Base-by-base conservation (phyloP, 2,113 vertebrate genomes). In the Chaenocephalus aceratus region DNA sequence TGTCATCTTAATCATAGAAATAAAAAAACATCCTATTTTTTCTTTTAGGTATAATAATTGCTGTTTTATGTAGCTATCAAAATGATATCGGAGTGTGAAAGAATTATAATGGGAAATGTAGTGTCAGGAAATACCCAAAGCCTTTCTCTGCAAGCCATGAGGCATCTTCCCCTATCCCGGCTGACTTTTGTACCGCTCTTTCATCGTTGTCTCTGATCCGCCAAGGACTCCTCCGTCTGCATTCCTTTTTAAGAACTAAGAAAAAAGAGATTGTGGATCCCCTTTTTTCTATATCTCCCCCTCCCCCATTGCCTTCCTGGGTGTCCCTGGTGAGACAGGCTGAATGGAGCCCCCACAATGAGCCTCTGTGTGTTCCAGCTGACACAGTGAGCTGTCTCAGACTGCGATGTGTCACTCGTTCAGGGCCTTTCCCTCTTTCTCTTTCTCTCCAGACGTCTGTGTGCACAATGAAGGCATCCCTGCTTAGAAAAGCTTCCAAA, bases 291-390 rank as follows among this genome's bases (percentile, higher is more conserved):
- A 26, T 60, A 41, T 41, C 36, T 41, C 36, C 36, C 52, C 74
- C 49, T 61, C 74, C 82, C 79, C 86, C 62, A 46, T 34, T 70
- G 61, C 71, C 12, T 46, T 57, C 79, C 76, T 18, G 53, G 70
- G 63, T 64, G 80, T 85, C 88, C 82, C 87, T 80, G 48, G 82
- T 91, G 91, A 85, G 88, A 71, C 77, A 64, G 44, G 57, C 75
- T 72, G 89, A 82, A 82, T 68, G 66, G 75, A 88, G 82, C 79
- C 71, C 36, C 86, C 77, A 92, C 92, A 93, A 93, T 92, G 92
- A 93, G 89, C 72, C 78, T 83, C 91, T 91, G 89, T 90, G 88
- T 92, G 86, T 79, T 91, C 83, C 87, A 86, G 83, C 80, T 77
- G 89, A 91, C 86, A 90, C 84, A 86, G 66, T 78, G 86, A 86